Conservation (phyloP, 2,113 vertebrate species). For the Hippoglossus stenolepis region DNA sequence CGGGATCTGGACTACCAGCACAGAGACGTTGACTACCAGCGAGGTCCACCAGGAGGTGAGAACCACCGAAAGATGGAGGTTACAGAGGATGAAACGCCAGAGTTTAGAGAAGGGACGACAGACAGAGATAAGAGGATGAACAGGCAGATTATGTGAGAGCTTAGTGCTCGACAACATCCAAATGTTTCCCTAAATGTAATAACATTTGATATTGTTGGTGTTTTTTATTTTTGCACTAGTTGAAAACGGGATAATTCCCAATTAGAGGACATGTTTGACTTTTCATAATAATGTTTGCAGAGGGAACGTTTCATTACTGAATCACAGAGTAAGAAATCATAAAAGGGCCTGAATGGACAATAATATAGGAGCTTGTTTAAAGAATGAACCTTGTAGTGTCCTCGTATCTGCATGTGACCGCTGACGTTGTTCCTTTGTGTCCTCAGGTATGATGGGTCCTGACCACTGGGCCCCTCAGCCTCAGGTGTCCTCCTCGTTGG, state of each 20-base stretch:
- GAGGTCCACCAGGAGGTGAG: conserved; percentile 72
- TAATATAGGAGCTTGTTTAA: too few relatives aligned
- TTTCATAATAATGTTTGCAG: too few relatives aligned
- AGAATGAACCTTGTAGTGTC: too few relatives aligned
- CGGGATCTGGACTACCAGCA: conserved; percentile 82
- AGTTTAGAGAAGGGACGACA: not conserved
- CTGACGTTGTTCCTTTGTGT: not conserved
- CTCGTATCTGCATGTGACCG: too few relatives aligned
- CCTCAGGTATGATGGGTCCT: conserved; percentile 57
- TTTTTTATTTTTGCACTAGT: not conserved
- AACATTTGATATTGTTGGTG: not conserved
- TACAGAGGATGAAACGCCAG: not conserved
- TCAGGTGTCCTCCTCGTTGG: conserved; percentile 88
- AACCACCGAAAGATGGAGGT: not conserved
- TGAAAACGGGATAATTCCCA: too few relatives aligned
- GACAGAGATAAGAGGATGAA: not conserved
- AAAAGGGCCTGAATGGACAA: too few relatives aligned
- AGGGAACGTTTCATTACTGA: too few relatives aligned
- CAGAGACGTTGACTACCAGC: conserved; percentile 82
- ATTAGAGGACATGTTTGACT: too few relatives aligned
- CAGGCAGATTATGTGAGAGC: conserved; percentile 7
- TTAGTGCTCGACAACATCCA: not conserved
- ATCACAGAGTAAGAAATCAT: too few relatives aligned
- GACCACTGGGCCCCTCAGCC: conserved; percentile 88
- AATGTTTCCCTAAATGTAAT: conserved; percentile 17